Evolutionary conservation across 1,140 invertebrate genomes (phyloP).

Genomic region (Paralvinella palmiformis): DNA sequence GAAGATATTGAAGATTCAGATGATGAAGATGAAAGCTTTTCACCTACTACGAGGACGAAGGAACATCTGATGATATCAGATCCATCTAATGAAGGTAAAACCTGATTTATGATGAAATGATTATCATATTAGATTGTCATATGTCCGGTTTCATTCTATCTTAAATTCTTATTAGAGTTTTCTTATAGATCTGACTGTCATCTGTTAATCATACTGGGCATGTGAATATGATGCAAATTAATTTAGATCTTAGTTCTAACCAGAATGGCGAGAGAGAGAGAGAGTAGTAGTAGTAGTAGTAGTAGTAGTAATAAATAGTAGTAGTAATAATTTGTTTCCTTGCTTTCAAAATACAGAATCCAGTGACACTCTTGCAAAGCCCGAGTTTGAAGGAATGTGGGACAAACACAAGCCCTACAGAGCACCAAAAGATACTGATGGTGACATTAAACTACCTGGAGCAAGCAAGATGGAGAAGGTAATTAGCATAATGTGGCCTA

Average conservation of each 20-base stretch:
- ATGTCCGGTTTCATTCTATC: too few relatives aligned
- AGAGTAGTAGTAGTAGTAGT: not conserved
- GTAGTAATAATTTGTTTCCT: not conserved
- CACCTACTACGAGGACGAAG: too few relatives aligned
- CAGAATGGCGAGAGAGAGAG: not conserved
- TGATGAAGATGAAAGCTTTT: not conserved
- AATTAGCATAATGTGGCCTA: slow-evolving; percentile 10
- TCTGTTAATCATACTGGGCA: not conserved
- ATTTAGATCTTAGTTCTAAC: not conserved
- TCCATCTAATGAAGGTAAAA: too few relatives aligned
- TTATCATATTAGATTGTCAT: too few relatives aligned
- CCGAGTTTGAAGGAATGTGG: slow-evolving; percentile 51
- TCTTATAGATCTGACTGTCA: not conserved
- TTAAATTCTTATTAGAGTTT: too few relatives aligned
- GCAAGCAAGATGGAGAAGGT: slow-evolving; percentile 48
- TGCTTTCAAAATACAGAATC: not conserved
- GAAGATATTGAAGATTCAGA: not conserved
- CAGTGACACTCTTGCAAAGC: slow-evolving; percentile 36
- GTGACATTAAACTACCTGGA: slow-evolving; percentile 26
- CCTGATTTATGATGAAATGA: too few relatives aligned
- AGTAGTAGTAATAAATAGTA: not conserved
- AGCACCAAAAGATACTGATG: slow-evolving; percentile 35
- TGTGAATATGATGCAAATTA: not conserved
- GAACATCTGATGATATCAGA: too few relatives aligned
- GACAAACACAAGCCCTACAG: slow-evolving; percentile 42